Percentiles rank a stretch among this genome's conserved stretches.
phyloP scores from a whole-genome alignment of 2,113 vertebrate genomes.

The Pseudonaja textilis region DNA sequence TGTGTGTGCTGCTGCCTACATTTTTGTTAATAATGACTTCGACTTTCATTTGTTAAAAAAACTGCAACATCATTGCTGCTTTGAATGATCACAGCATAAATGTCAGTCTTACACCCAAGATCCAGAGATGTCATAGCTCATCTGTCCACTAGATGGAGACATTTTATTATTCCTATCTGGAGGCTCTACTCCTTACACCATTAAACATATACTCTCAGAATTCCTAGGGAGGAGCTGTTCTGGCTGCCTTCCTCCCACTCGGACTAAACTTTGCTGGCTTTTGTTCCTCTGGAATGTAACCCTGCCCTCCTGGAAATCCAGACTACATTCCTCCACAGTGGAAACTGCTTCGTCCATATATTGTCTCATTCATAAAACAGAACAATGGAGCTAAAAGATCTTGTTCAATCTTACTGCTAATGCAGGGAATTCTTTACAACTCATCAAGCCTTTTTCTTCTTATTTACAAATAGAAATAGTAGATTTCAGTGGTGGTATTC shows the following conservation, averaged over 20 bases:
- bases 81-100: not conserved
- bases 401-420: not conserved
- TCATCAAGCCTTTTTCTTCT: not conserved
- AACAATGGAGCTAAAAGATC: not conserved
- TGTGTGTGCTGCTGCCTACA: not conserved
- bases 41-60: not conserved
- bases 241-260: not conserved
- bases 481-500: too few relatives aligned
- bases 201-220: not conserved
- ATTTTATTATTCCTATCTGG: not conserved
- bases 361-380: not conserved
- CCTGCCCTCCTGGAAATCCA: not conserved
- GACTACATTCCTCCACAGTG: not conserved
- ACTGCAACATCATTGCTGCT: not conserved
- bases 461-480: not conserved
- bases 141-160: conserved; percentile 10
- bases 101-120: not conserved
- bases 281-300: not conserved
- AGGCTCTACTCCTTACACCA: not conserved
- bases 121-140: not conserved
- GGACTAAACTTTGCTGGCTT: not conserved
- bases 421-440: not conserved
- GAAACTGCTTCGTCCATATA: not conserved
- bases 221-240: not conserved
- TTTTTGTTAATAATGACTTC: not conserved